Evolutionary conservation across 2,888 invertebrate genomes (phyloP).

Genomic region (Brenthis hecate): DNA sequence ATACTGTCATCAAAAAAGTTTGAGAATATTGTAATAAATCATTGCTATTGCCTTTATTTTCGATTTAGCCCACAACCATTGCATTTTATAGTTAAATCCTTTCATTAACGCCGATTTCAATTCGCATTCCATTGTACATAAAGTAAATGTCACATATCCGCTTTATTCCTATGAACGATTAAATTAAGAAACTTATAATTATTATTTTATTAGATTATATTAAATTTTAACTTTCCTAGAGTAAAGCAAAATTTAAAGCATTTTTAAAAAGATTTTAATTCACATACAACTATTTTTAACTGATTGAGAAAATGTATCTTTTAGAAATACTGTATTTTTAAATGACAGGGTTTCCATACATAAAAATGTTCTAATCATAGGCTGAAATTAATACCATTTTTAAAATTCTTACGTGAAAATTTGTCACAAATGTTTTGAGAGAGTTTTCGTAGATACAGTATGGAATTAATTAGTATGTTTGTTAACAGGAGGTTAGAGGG

Average conservation of each 20-base stretch:
- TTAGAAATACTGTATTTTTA: too few species aligned
- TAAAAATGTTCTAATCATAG: too few species aligned
- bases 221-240: too few species aligned
- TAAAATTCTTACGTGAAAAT: too few species aligned
- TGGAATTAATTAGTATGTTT: conserved; percentile 38
- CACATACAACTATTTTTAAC: too few species aligned
- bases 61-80: conserved; percentile 11
- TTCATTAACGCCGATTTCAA: conserved; percentile 18
- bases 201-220: not conserved
- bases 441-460: not conserved
- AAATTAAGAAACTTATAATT: not conserved
- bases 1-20: too few species aligned
- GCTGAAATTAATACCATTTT: too few species aligned
- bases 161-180: conserved; percentile 16
- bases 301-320: too few species aligned
- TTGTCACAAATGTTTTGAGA: too few species aligned
- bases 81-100: conserved; percentile 21
- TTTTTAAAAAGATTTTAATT: too few species aligned
- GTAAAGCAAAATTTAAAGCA: too few species aligned
- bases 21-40: not conserved
- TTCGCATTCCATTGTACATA: conserved; percentile 24
- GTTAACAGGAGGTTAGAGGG: conserved; percentile 93
- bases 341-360: too few species aligned
- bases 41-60: conserved; percentile 22
- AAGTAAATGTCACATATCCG: conserved; percentile 15